Conservation (phyloP, 2,113 vertebrate species). For the Nettapus auritus region DNA sequence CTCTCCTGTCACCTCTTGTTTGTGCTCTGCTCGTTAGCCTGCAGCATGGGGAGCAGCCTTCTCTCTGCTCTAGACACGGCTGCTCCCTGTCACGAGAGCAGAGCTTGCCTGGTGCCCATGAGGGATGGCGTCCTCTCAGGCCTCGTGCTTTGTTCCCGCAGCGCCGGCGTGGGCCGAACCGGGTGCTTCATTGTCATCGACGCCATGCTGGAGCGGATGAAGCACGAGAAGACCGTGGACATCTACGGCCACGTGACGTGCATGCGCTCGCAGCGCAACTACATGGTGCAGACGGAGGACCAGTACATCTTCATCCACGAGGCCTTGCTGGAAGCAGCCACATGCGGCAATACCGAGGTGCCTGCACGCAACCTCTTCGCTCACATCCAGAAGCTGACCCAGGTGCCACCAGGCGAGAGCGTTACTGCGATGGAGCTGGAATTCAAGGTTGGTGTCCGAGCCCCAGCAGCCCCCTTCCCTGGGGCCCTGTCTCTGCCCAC, state of each 20-base stretch:
- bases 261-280: constrained; percentile 97
- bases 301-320: constrained; percentile 97
- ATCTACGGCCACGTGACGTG: constrained; percentile 95
- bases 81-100: background rate
- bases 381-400: constrained; percentile 94
- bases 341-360: constrained; percentile 90
- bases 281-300: constrained; percentile 99
- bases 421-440: constrained; percentile 94
- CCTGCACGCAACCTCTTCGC: constrained; percentile 90
- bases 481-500: background rate
- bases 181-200: constrained; percentile 96
- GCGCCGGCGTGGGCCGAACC: constrained; percentile 92
- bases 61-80: fast-evolving
- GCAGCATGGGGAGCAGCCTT: background rate
- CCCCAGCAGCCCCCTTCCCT: background rate
- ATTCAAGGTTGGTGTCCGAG: constrained; percentile 89
- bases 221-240: constrained; percentile 93
- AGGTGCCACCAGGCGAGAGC: constrained; percentile 86
- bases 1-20: background rate
- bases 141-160: constrained; percentile 24
- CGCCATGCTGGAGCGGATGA: constrained; percentile 96
- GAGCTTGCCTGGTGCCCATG: background rate
- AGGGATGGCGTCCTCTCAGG: background rate
- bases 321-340: constrained; percentile 91
- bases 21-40: background rate